Evolutionary conservation across 2,113 vertebrate species (phyloP).

Genomic region (Crotophaga sulcirostris): DNA sequence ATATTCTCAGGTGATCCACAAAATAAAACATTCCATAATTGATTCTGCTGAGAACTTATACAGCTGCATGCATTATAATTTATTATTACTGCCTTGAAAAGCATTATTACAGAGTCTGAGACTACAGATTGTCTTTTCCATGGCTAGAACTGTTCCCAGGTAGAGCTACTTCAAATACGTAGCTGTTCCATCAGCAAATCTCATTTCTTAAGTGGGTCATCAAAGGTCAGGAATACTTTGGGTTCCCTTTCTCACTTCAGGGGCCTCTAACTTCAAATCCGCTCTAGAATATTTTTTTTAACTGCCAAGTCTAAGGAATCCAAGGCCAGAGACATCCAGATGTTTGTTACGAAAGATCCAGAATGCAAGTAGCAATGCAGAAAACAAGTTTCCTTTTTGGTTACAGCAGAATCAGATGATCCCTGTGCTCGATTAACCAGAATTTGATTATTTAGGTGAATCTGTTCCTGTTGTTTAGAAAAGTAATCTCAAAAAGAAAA

Average conservation of each 20-base stretch:
- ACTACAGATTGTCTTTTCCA: neutral
- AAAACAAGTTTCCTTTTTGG: neutral
- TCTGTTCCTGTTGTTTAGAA: neutral
- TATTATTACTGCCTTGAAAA: constrained; percentile 35
- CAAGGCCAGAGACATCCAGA: neutral
- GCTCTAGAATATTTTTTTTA: neutral
- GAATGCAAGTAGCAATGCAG: neutral
- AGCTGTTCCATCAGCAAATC: neutral
- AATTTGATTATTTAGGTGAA: neutral
- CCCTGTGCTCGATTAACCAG: neutral
- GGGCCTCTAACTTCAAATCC: neutral
- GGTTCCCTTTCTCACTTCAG: neutral
- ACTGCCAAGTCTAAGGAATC: neutral
- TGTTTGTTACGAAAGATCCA: neutral
- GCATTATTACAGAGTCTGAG: neutral
- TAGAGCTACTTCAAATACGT: neutral
- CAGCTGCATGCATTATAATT: constrained; percentile 44
- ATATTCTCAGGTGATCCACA: constrained; percentile 61
- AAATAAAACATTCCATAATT: constrained; percentile 42
- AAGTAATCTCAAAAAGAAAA: neutral
- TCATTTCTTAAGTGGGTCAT: neutral
- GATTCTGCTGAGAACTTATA: constrained; percentile 42
- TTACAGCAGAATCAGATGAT: neutral
- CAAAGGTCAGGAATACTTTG: neutral
- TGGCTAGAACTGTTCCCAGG: neutral